A percentile compares a stretch with the other conserved stretches of the same genome.
Evolutionary conservation across 2,888 invertebrate genomes (phyloP).

Genomic region (Empis stercorea): DNA sequence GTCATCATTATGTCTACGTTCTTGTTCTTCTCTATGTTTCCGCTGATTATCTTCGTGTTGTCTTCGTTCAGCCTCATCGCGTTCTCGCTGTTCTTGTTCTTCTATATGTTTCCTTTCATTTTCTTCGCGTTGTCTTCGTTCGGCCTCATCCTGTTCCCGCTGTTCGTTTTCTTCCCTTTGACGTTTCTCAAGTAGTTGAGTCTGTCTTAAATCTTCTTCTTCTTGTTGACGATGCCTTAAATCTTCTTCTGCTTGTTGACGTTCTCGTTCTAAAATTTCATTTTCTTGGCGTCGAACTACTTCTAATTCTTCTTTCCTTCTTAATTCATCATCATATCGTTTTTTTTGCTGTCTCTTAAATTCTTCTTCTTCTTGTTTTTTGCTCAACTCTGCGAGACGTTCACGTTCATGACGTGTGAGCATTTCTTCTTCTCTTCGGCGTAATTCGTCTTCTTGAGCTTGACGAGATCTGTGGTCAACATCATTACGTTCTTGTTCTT

Average conservation of each 20-base stretch:
- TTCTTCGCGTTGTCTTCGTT: too few relatives aligned
- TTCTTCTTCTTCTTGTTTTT: background rate
- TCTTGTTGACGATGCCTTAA: background rate
- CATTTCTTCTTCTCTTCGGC: background rate
- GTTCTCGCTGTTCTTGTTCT: constrained; percentile 14
- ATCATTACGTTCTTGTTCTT: background rate
- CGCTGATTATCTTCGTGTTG: background rate
- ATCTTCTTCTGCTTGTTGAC: background rate
- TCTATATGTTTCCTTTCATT: too few relatives aligned
- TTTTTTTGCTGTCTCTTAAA: background rate
- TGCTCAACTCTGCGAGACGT: background rate
- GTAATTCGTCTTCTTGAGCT: background rate
- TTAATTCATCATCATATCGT: background rate
- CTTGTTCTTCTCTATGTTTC: background rate
- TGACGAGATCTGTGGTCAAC: background rate
- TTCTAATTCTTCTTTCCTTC: background rate
- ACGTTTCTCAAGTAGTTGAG: too few relatives aligned
- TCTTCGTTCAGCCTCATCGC: background rate
- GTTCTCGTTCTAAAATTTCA: background rate
- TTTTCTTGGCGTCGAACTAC: background rate
- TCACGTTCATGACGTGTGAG: background rate
- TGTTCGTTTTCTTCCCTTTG: too few relatives aligned
- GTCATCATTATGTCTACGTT: background rate
- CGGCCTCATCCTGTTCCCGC: too few relatives aligned
- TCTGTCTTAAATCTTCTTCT: too few relatives aligned